Evolutionary conservation across 2,113 vertebrate species (phyloP).

Genomic region (Zosterops lateralis): DNA sequence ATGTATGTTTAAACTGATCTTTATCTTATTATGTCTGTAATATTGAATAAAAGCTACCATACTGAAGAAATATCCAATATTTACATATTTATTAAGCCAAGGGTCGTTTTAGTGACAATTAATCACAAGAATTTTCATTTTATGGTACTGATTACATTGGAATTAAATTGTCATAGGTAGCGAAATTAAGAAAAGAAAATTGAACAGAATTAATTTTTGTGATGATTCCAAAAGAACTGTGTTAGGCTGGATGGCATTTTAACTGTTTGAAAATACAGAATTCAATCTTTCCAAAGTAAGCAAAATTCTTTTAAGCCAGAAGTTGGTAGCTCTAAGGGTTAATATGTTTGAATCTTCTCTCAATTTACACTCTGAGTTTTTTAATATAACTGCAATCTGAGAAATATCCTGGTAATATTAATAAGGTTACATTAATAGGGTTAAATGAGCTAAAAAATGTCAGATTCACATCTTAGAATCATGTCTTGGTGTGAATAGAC

Average conservation of each 20-base stretch:
- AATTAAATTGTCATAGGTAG: background rate
- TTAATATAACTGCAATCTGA: background rate
- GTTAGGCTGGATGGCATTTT: background rate
- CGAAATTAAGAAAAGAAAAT: background rate
- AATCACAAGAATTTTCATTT: background rate
- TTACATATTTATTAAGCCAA: slow-evolving; percentile 13
- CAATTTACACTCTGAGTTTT: background rate
- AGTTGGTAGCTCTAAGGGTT: background rate
- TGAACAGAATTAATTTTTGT: background rate
- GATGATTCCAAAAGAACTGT: background rate
- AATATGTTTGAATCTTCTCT: background rate
- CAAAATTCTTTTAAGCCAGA: background rate
- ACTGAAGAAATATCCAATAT: background rate
- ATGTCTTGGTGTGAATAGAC: too few species aligned
- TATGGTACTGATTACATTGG: background rate
- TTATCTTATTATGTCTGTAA: background rate
- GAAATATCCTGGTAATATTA: background rate
- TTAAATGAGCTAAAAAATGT: background rate
- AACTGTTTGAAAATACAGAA: background rate
- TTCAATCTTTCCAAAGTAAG: background rate
- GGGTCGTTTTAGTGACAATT: background rate
- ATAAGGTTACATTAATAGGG: background rate
- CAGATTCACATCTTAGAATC: background rate
- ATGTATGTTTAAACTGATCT: background rate
- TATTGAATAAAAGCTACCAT: background rate